These are phyloP conservation scores for Phoeniculus purpureus DNA, from an alignment of 2,797 vertebrate species.

Conservation along the genomic window DNA sequence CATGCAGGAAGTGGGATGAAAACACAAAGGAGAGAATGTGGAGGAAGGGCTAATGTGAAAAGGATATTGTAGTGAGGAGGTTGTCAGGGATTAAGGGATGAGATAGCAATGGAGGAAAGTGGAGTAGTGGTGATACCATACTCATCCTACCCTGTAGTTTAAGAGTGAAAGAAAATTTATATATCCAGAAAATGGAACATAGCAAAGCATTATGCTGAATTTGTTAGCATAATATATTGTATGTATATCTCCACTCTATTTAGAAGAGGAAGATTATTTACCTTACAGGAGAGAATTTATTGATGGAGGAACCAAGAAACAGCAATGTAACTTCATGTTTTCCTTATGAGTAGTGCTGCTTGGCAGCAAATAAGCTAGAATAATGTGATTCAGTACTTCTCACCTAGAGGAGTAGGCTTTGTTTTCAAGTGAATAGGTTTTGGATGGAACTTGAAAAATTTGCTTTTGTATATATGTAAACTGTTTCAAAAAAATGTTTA, in stretches of 20 bases:
- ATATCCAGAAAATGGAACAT: not conserved
- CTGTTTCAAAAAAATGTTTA: constrained; percentile 1
- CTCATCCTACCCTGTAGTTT: not conserved
- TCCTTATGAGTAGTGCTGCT: not conserved
- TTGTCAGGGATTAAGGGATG: not conserved
- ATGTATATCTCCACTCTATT: not conserved
- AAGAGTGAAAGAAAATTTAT: not conserved
- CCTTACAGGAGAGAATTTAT: not conserved
- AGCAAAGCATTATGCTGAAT: not conserved
- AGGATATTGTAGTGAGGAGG: not conserved
- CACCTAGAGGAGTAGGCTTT: not conserved
- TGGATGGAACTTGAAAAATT: constrained; percentile 30
- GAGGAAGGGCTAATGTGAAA: not conserved
- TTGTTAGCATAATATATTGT: not conserved
- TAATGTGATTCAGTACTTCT: not conserved
- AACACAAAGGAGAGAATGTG: not conserved
- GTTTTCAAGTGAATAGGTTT: constrained; percentile 18
- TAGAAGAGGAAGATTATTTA: not conserved
- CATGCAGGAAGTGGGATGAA: not conserved
- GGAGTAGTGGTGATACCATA: not conserved
- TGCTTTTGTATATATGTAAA: not conserved
- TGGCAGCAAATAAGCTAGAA: not conserved
- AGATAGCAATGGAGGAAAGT: not conserved
- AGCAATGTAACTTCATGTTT: not conserved
- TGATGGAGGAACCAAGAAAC: not conserved